Conservation (phyloP, 2,888 invertebrate species). For the Agrochola circellaris region DNA sequence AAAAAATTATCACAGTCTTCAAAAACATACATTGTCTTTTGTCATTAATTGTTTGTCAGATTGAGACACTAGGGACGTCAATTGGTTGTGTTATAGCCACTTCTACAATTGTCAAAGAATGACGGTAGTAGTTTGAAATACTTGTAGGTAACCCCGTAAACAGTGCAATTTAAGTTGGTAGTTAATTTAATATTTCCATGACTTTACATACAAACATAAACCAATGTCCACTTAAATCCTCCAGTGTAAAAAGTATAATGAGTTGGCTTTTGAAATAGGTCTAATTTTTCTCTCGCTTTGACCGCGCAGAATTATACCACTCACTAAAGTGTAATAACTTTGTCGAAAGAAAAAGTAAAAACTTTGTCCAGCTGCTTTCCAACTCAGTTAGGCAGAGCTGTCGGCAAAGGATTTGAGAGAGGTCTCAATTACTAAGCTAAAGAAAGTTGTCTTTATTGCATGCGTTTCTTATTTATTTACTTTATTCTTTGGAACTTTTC, state of each 20-base stretch:
- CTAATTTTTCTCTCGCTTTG: constrained; percentile 59
- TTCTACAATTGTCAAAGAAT: too few species aligned
- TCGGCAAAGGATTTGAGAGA: constrained; percentile 82
- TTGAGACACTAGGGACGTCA: too few species aligned
- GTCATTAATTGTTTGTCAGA: too few species aligned
- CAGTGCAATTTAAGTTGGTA: too few species aligned
- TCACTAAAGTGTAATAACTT: constrained; percentile 79
- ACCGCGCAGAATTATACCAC: constrained; percentile 58
- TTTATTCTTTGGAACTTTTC: constrained; percentile 64
- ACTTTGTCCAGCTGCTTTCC: constrained; percentile 78
- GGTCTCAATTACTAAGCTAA: constrained; percentile 81
- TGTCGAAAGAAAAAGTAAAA: constrained; percentile 76
- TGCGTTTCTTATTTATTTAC: constrained; percentile 74
- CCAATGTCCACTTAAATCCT: not conserved
- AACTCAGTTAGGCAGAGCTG: constrained; percentile 81
- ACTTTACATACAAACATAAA: constrained; percentile 7
- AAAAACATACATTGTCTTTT: too few species aligned
- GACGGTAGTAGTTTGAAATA: too few species aligned
- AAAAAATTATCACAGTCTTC: too few species aligned
- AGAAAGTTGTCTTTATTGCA: constrained; percentile 79
- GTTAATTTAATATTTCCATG: too few species aligned
- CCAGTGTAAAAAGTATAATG: constrained; percentile 28
- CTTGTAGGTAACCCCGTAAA: too few species aligned
- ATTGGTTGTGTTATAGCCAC: too few species aligned
- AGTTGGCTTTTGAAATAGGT: constrained; percentile 39